phyloP scores from a whole-genome alignment of 2,113 vertebrate species.

The Lophius piscatorius region DNA sequence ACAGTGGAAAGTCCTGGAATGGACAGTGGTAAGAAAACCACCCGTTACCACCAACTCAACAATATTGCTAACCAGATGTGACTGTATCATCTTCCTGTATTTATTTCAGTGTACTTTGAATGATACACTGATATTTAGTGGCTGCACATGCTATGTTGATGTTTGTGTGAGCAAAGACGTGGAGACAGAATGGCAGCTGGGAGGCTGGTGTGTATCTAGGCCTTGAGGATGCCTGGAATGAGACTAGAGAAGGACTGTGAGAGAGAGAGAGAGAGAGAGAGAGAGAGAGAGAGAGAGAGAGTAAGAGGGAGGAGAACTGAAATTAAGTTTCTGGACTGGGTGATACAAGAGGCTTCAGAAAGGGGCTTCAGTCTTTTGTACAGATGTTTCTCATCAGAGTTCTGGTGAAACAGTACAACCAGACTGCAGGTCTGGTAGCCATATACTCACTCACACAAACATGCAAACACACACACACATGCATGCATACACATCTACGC shows the following conservation, averaged over 20 bases:
- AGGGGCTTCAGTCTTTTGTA: slow-evolving; percentile 68
- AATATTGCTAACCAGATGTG: slow-evolving; percentile 36
- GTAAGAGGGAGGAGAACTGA: too few relatives aligned
- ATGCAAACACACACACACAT: not conserved
- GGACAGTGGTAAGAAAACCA: slow-evolving; percentile 87
- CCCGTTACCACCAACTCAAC: not conserved
- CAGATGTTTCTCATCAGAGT: slow-evolving; percentile 79
- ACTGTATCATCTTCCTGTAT: slow-evolving; percentile 26
- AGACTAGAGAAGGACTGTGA: not conserved
- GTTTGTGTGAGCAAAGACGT: slow-evolving; percentile 37
- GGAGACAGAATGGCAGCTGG: slow-evolving; percentile 29
- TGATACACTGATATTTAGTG: slow-evolving; percentile 9
- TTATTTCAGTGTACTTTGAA: slow-evolving; percentile 8
- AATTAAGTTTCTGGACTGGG: slow-evolving; percentile 29
- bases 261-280: slow-evolving; percentile 10
- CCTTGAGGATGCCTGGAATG: slow-evolving; percentile 12
- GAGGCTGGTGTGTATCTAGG: slow-evolving; percentile 20
- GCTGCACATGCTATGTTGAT: slow-evolving; percentile 17
- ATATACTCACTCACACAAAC: slow-evolving; percentile 29
- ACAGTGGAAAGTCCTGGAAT: slow-evolving; percentile 95
- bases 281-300: slow-evolving; percentile 11
- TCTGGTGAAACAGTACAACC: slow-evolving; percentile 52
- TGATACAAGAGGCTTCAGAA: slow-evolving; percentile 60
- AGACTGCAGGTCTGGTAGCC: slow-evolving; percentile 62
- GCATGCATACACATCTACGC: slow-evolving; percentile 22